Evolutionary conservation across 2,797 vertebrate species (phyloP).

Genomic region (Mareca strepera): DNA sequence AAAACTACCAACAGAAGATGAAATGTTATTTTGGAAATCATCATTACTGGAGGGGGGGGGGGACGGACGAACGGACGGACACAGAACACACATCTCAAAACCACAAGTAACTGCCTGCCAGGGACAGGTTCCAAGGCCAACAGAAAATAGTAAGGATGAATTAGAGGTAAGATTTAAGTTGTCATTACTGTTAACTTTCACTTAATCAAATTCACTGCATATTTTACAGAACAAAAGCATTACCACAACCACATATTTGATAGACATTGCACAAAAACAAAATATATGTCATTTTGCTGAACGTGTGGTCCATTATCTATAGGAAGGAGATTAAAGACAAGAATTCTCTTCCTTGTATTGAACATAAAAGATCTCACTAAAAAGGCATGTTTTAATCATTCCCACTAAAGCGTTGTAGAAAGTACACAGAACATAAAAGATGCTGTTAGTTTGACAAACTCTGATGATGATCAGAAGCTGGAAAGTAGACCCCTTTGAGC

Average conservation of each 20-base stretch:
- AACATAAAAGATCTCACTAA: background rate
- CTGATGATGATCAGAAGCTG: background rate
- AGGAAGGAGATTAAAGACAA: background rate
- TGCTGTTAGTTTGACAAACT: background rate
- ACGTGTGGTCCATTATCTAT: background rate
- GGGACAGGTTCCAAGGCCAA: background rate
- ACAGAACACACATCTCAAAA: background rate
- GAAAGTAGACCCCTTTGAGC: background rate
- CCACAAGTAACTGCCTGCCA: slow-evolving; percentile 8
- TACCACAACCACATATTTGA: background rate
- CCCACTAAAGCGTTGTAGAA: background rate
- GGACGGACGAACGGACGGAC: too few relatives aligned
- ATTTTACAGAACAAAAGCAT: background rate
- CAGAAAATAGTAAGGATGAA: slow-evolving; percentile 12
- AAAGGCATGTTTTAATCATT: background rate
- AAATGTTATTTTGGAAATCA: slow-evolving; percentile 30
- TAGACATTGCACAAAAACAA: background rate
- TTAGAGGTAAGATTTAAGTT: slow-evolving; percentile 20
- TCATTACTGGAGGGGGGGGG: background rate
- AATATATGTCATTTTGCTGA: background rate
- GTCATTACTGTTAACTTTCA: slow-evolving; percentile 46
- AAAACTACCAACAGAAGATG: background rate
- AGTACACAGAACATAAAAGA: background rate
- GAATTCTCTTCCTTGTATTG: background rate
- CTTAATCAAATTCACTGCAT: slow-evolving; percentile 25